Base-by-base conservation (phyloP, 1,140 invertebrate genomes). In the Nymphalis io region DNA sequence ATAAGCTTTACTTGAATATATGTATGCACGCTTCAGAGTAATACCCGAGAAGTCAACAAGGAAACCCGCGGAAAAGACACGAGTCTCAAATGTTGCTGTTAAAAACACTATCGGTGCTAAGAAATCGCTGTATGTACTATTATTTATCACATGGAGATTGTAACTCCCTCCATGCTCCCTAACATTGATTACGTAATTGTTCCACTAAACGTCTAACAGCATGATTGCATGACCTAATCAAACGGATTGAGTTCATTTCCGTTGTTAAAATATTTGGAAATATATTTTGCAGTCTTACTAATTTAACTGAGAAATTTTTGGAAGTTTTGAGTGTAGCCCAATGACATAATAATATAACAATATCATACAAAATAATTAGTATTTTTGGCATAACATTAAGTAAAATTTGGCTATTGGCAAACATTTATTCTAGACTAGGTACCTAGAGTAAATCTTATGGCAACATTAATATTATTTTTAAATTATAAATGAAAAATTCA, bases 101-200 rank as follows among this genome's bases (percentile, higher is more conserved):
- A 90, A 86, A 85, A 82, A 78, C 68, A 75, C 77, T 59, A 70
- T 70, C 74, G 80, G 78, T 82, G 68, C 72, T 84, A 90, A 87
- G 78, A 85, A 82, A 78, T 73, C 71, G 57, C 75, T 82, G 87
- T 90, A 90, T 87, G 88, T 90, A 55, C 51, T 55, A 6, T 6
- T 27, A 90, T 82, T 65, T 68, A 60, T 73, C 21, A 48, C 75
- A 80, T 76, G 80, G 82, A 73, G 74, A 60, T 68, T 60, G 61
- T 80, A 72, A 78, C 66, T 64, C 13, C 21, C 67, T 64, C 18
- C 33, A 75, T 64, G 8, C 21, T 42, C 21, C n/a, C 72, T 82
- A 83, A 81, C 65, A 65, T n/a, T 3, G n/a, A 46, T 53, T 13
- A 18, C 38, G 18, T 64, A 27, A 55, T 63, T 11, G 16, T 51